Conservation (phyloP, 2,888 invertebrate species). For the Bhutanitis thaidina region DNA sequence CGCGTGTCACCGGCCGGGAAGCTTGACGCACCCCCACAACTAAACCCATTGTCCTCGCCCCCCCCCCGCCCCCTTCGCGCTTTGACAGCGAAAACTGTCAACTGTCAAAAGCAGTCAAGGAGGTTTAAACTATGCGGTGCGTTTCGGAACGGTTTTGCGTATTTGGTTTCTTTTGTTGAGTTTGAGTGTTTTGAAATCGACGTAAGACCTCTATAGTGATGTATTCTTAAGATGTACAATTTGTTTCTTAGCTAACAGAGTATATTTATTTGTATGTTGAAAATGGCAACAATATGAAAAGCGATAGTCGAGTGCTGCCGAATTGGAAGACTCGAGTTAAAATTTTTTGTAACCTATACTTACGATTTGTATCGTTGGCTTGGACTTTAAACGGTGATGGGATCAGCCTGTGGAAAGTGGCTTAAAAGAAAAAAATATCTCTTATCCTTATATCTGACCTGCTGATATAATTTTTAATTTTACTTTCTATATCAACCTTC, state of each 20-base stretch:
- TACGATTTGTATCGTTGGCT: too few species aligned
- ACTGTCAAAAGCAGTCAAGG: constrained; percentile 77
- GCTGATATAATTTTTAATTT: too few species aligned
- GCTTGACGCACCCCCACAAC: constrained; percentile 69
- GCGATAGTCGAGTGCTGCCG: too few species aligned
- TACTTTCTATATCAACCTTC: too few species aligned
- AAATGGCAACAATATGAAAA: too few species aligned
- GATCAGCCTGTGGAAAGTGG: too few species aligned
- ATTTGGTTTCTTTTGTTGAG: constrained; percentile 56
- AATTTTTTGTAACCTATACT: too few species aligned
- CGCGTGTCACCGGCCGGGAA: constrained; percentile 61
- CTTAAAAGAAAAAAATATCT: too few species aligned
- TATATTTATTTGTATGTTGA: too few species aligned
- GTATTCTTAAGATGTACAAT: not conserved
- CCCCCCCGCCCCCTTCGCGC: constrained; percentile 16
- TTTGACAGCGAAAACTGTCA: constrained; percentile 76
- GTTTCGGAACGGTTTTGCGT: constrained; percentile 50
- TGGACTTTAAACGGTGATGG: too few species aligned
- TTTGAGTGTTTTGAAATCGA: not conserved
- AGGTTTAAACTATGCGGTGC: constrained; percentile 74
- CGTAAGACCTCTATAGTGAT: not conserved
- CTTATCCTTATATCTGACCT: too few species aligned
- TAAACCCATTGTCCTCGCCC: constrained; percentile 63
- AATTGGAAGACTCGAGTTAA: too few species aligned
- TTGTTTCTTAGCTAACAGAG: not conserved